Percentiles rank a stretch among this genome's conserved stretches.
These are phyloP conservation scores for Epinotia nisella DNA, from an alignment of 2,888 invertebrate species.

Conservation along the genomic window DNA sequence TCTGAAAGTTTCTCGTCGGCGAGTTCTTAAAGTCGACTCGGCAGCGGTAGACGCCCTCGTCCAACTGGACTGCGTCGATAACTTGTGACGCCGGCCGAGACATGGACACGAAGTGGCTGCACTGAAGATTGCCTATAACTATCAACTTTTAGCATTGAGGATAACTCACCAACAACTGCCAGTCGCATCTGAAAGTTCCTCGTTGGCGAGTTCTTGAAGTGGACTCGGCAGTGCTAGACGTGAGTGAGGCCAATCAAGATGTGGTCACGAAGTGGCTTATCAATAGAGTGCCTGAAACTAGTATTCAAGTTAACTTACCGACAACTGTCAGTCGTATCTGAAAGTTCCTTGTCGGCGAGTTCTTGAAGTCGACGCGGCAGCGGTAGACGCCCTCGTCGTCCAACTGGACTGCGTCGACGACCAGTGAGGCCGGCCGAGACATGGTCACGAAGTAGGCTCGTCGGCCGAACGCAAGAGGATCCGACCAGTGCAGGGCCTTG, in stretches of 20 bases:
- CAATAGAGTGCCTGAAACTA: too few species aligned
- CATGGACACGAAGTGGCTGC: neutral
- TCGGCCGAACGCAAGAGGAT: conserved; percentile 91
- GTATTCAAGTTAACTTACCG: conserved; percentile 85
- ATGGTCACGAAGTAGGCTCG: conserved; percentile 93
- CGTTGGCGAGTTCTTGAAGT: too few species aligned
- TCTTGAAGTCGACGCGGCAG: conserved; percentile 95
- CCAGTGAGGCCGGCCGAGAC: conserved; percentile 91
- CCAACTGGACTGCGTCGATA: conserved; percentile 73
- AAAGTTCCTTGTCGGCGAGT: conserved; percentile 94
- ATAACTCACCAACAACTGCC: too few species aligned
- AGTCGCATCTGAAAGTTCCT: too few species aligned
- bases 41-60: conserved; percentile 93
- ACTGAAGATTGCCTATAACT: too few species aligned
- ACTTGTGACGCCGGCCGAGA: conserved; percentile 83
- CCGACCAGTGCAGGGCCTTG: conserved; percentile 93
- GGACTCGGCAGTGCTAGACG: too few species aligned
- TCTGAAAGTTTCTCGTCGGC: conserved; percentile 94
- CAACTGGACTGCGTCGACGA: conserved; percentile 92
- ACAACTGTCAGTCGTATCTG: conserved; percentile 94
- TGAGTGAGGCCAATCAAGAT: too few species aligned
- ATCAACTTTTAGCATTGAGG: too few species aligned
- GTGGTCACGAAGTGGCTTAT: conserved; percentile 68
- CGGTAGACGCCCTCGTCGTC: conserved; percentile 94
- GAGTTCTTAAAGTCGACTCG: conserved; percentile 95